phyloP scores from a whole-genome alignment of 2,797 vertebrate species.

The Brachyrhaphis roseni region DNA sequence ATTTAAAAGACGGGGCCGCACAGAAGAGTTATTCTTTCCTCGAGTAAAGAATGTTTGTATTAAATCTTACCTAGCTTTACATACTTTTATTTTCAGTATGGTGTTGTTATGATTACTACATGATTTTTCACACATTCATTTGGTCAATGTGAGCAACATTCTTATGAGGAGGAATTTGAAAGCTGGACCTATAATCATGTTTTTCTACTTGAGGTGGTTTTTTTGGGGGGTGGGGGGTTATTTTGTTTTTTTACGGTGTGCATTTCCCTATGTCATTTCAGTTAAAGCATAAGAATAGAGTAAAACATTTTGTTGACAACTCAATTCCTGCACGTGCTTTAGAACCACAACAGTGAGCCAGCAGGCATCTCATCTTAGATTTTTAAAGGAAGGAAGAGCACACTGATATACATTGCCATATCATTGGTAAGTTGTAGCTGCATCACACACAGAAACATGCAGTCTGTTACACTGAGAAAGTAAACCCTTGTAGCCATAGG shows the following conservation, averaged over 20 bases:
- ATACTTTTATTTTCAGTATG: too few species aligned
- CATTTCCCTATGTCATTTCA: not conserved
- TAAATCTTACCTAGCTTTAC: too few species aligned
- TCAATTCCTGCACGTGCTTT: not conserved
- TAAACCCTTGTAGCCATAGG: not conserved
- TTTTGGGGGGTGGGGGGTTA: too few species aligned
- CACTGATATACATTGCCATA: not conserved
- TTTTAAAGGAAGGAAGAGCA: not conserved
- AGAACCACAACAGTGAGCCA: not conserved
- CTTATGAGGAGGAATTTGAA: constrained; percentile 6
- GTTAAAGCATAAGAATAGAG: not conserved
- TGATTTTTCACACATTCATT: constrained; percentile 3
- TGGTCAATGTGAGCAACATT: constrained; percentile 12
- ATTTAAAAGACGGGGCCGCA: too few species aligned
- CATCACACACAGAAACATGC: not conserved
- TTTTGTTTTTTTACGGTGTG: not conserved
- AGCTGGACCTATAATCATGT: not conserved
- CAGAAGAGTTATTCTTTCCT: too few species aligned
- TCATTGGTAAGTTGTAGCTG: not conserved
- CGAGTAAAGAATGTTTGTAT: too few species aligned
- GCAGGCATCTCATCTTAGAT: not conserved
- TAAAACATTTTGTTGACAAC: constrained; percentile 3
- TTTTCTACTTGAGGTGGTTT: not conserved
- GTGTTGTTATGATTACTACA: too few species aligned
- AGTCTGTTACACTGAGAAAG: not conserved